Conservation (phyloP, 1,140 invertebrate genomes). For the Cyrtorhinus lividipennis region DNA sequence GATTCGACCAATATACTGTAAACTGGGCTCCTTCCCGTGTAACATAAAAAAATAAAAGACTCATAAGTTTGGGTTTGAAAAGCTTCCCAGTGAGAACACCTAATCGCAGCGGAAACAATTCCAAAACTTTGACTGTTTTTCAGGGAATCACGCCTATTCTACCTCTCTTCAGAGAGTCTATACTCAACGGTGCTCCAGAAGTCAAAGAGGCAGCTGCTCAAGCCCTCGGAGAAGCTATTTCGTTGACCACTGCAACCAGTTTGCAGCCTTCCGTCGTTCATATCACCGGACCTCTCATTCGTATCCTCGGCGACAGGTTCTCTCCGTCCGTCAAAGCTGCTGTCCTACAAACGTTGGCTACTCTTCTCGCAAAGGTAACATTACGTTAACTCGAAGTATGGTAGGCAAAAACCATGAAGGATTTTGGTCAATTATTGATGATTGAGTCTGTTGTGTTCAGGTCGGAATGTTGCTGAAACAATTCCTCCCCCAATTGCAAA, state of each 20-base stretch:
- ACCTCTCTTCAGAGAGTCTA: slow-evolving; percentile 88
- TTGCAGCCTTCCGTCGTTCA: slow-evolving; percentile 90
- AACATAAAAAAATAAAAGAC: too few species aligned
- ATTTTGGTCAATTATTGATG: too few species aligned
- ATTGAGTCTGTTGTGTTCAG: slow-evolving; percentile 30
- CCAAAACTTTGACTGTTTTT: too few species aligned
- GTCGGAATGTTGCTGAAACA: slow-evolving; percentile 88
- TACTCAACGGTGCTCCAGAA: slow-evolving; percentile 85
- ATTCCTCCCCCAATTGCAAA: slow-evolving; percentile 95
- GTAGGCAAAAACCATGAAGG: too few species aligned
- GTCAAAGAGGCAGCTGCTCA: slow-evolving; percentile 90
- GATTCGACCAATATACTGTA: too few species aligned
- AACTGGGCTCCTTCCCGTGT: too few species aligned
- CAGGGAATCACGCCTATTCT: slow-evolving; percentile 83
- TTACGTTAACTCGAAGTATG: slow-evolving; percentile 4
- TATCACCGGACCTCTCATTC: slow-evolving; percentile 92
- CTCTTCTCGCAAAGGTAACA: slow-evolving; percentile 77
- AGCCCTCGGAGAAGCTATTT: slow-evolving; percentile 84
- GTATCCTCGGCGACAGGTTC: slow-evolving; percentile 92
- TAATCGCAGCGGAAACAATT: too few species aligned
- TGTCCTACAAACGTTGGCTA: slow-evolving; percentile 83
- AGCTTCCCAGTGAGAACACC: too few species aligned
- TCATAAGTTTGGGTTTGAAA: too few species aligned
- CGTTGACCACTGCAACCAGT: slow-evolving; percentile 64
- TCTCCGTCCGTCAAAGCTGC: slow-evolving; percentile 84